Evolutionary conservation across 2,113 vertebrate genomes (phyloP).

Genomic region (Chamaea fasciata): DNA sequence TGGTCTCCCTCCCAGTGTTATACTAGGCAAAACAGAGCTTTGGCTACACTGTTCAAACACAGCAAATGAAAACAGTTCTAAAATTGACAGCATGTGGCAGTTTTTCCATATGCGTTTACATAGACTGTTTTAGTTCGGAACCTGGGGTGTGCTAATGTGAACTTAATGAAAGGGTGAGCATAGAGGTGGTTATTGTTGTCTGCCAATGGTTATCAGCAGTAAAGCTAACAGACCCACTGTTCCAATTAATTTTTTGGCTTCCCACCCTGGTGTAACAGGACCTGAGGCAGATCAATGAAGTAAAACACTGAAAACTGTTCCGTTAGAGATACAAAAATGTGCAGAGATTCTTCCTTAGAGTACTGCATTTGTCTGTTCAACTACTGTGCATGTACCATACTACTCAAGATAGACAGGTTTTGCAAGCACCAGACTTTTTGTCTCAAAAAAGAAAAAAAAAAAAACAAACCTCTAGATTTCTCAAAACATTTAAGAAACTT

Average conservation of each 20-base stretch:
- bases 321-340: not conserved
- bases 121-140: not conserved
- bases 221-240: not conserved
- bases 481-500: not conserved
- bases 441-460: not conserved
- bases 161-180: not conserved
- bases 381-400: not conserved
- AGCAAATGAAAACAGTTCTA: not conserved
- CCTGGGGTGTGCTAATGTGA: not conserved
- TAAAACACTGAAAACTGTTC: not conserved
- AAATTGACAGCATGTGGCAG: not conserved
- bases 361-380: not conserved
- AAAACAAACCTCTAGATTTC: not conserved
- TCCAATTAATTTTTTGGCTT: not conserved
- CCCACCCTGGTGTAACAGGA: not conserved
- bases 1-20: not conserved
- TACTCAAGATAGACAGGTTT: not conserved
- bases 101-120: not conserved
- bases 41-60: not conserved
- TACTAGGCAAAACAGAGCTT: not conserved
- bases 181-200: not conserved
- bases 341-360: not conserved
- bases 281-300: not conserved
- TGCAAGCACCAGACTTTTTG: not conserved
- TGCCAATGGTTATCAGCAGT: not conserved